Percentiles rank a stretch among this genome's conserved stretches.
These are phyloP conservation scores for Campaea margaritaria DNA, from an alignment of 2,888 invertebrate genomes.

Conservation along the genomic window DNA sequence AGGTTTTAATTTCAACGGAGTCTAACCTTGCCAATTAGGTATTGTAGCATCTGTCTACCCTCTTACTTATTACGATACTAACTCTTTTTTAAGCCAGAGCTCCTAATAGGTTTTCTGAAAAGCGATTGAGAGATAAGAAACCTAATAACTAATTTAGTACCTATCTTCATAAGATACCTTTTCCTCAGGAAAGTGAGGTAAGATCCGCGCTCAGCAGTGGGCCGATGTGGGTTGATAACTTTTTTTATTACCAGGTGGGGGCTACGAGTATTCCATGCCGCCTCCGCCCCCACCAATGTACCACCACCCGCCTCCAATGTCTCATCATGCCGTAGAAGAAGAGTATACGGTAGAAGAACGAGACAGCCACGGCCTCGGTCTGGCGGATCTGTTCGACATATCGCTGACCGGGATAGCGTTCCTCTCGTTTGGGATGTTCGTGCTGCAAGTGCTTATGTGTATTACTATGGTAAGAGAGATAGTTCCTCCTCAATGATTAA, in stretches of 20 bases:
- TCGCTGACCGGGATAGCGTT: conserved; percentile 93
- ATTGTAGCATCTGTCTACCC: too few relatives aligned
- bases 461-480: conserved; percentile 85
- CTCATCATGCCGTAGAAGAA: conserved; percentile 51
- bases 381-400: conserved; percentile 91
- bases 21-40: too few relatives aligned
- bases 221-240: too few relatives aligned
- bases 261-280: conserved; percentile 78
- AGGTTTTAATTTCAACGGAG: too few relatives aligned
- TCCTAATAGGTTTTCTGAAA: too few relatives aligned
- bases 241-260: conserved; percentile 61
- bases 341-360: conserved; percentile 75
- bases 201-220: too few relatives aligned
- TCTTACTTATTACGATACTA: too few relatives aligned
- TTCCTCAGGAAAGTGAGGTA: not conserved
- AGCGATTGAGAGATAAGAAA: too few relatives aligned
- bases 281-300: conserved; percentile 75
- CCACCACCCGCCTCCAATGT: conserved; percentile 59
- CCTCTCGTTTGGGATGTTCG: conserved; percentile 92
- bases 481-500: too few relatives aligned
- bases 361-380: conserved; percentile 85
- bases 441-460: conserved; percentile 92
- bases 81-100: too few relatives aligned
- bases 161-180: too few relatives aligned
- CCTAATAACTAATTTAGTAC: too few relatives aligned